Evolutionary conservation across 1,140 invertebrate genomes (phyloP), one percentile per base, ranked within the genome.

Genomic region (Phortica variegata): DNA sequence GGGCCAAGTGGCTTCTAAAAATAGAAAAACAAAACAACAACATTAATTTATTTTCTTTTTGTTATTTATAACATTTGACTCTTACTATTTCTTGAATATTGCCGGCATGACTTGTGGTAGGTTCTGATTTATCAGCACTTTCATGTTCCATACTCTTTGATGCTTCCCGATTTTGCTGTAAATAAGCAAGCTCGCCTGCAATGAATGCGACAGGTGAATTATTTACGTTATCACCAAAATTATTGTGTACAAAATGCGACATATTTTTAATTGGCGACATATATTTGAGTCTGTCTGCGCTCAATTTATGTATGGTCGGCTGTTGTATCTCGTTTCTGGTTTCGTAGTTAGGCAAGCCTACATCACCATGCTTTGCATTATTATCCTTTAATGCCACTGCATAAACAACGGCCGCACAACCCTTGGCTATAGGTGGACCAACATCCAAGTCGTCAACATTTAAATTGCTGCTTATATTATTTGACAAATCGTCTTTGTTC

Each of bases 371-470:
- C 1, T 38, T 34, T 18, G 20, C 16, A 26, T 31, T 17, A 26
- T 31, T 53, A n/a, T 45, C 36, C 38, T 62, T 68, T 61, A 47
- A 79, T 55, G 77, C 79, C 32, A 87, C 88, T 18, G 85, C 81
- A 72, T 92, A 90, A 4, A 94, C 89, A 26, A 87, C 89, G 32
- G 88, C 90, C 57, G 86, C 89, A 69, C 87, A 87, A 18, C 91
- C 91, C 77, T 93, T 90, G 7, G 85, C 88, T 53, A 94, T 85
- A 0, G 82, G 75, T 17, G 83, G 79, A 2, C 88, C 88, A 48
- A 91, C 78, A 43, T 84, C 79, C 47, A 91, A 82, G 61, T 86
- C 78, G 17, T 83, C 76, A 15, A 90, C 77, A 43, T 59, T 77
- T 3, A 82, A 60, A 18, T 74, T 53, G 20, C 76, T 62, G 39